These are phyloP conservation scores for Terrapene triunguis DNA, from an alignment of 2,113 vertebrate genomes.

Conservation along the genomic window DNA sequence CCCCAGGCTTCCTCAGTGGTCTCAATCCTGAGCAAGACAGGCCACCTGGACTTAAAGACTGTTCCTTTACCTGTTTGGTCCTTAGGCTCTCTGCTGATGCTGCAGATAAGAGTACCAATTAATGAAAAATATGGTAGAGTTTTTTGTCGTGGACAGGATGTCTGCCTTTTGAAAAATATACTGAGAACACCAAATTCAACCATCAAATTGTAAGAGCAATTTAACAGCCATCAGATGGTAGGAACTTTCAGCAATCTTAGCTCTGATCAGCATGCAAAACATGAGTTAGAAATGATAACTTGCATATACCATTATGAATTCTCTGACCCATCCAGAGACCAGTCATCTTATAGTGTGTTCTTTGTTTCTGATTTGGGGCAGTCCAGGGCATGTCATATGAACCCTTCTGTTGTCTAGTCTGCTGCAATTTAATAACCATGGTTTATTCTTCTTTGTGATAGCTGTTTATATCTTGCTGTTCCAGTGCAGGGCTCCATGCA, in stretches of 20 bases:
- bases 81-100: too few species aligned
- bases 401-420: not conserved
- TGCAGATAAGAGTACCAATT: too few species aligned
- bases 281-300: not conserved
- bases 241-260: not conserved
- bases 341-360: not conserved
- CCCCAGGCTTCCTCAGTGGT: not conserved
- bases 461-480: not conserved
- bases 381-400: not conserved
- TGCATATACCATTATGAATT: not conserved
- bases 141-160: too few species aligned
- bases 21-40: too few species aligned
- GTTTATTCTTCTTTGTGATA: not conserved
- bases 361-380: not conserved
- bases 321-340: not conserved
- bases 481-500: not conserved
- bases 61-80: too few species aligned
- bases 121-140: too few species aligned
- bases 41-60: too few species aligned
- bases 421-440: not conserved
- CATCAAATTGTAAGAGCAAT: too few species aligned
- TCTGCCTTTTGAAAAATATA: too few species aligned
- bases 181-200: too few species aligned
- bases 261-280: not conserved
- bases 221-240: not conserved